Evolutionary conservation across 2,797 vertebrate species (phyloP).

Genomic region (Etheostoma perlongum): DNA sequence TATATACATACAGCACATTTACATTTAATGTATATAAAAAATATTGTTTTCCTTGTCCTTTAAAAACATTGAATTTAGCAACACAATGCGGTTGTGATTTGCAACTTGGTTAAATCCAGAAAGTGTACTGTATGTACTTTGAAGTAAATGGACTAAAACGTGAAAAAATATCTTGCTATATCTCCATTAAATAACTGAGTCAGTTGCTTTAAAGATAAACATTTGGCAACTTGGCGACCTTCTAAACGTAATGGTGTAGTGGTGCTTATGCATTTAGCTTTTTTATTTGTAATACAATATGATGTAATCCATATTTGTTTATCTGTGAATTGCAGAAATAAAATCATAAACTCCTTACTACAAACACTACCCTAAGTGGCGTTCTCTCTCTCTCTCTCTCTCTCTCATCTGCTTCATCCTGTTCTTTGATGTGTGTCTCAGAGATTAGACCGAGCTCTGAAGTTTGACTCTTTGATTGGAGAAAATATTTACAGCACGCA

Average conservation of each 20-base stretch:
- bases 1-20: no score
- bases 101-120: background rate
- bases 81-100: background rate
- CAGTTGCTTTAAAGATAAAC: background rate
- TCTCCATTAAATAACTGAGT: no score
- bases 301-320: background rate
- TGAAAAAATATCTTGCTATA: background rate
- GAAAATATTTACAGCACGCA: constrained; percentile 68
- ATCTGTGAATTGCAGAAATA: constrained; percentile 6
- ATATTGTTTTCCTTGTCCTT: background rate
- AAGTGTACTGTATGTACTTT: background rate
- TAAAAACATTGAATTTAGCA: background rate
- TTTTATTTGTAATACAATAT: background rate
- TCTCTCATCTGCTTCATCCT: constrained; percentile 58
- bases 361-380: constrained; percentile 16
- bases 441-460: constrained; percentile 72
- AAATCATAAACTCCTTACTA: constrained; percentile 8
- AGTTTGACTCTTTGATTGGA: constrained; percentile 69
- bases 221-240: background rate
- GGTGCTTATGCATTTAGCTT: background rate
- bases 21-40: background rate
- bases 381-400: background rate
- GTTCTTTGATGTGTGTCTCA: constrained; percentile 65
- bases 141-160: background rate
- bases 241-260: background rate